Conservation (phyloP, 2,888 invertebrate species). For the Drosophila rellima region DNA sequence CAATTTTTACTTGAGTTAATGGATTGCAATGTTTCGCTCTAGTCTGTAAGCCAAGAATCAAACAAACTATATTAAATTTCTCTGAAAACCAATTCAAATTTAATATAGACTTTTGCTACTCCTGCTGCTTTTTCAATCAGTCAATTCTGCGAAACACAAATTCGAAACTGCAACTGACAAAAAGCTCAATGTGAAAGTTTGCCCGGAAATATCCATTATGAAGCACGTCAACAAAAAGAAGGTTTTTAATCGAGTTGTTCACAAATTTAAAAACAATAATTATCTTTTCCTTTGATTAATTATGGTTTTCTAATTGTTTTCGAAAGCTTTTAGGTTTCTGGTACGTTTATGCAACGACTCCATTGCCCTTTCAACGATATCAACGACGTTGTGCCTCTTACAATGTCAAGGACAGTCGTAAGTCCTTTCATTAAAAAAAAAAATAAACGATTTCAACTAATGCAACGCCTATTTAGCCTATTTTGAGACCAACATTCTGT, state of each 20-base stretch:
- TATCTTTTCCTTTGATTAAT: neutral
- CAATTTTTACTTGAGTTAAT: neutral
- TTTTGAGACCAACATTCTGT: constrained; percentile 48
- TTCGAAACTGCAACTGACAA: neutral
- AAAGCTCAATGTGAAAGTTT: constrained; percentile 1
- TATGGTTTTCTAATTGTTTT: neutral
- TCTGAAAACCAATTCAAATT: too few species aligned
- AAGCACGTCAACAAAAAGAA: constrained; percentile 17
- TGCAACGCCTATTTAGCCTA: constrained; percentile 19
- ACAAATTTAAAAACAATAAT: neutral
- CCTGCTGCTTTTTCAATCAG: neutral
- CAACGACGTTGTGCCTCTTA: constrained; percentile 50
- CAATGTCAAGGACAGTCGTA: constrained; percentile 47
- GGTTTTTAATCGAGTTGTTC: constrained; percentile 20
- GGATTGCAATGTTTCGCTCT: neutral
- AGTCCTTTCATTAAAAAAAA: constrained; percentile 20
- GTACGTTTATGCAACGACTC: constrained; percentile 62
- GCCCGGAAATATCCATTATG: constrained; percentile 25
- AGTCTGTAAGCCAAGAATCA: neutral
- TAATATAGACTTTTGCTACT: too few species aligned
- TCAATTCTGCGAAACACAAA: neutral
- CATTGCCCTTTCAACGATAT: constrained; percentile 23
- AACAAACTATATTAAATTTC: too few species aligned
- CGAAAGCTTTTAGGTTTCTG: constrained; percentile 59
- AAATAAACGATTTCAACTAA: neutral